phyloP scores from a whole-genome alignment of 2,888 invertebrate species.

The Bimastos eiseni region DNA sequence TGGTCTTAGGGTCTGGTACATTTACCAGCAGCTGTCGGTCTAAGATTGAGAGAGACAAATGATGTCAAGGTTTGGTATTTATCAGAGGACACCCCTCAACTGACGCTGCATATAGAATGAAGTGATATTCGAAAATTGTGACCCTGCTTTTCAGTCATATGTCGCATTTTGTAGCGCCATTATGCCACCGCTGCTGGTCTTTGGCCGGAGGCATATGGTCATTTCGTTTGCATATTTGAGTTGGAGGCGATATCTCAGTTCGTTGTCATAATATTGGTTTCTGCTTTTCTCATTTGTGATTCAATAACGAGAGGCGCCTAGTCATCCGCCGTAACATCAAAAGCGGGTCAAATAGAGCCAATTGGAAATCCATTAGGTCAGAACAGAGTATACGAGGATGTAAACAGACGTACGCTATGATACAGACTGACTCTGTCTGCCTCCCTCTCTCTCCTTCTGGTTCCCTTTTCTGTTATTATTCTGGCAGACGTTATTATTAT shows the following conservation, averaged over 20 bases:
- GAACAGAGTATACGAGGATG: not conserved
- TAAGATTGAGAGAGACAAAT: not conserved
- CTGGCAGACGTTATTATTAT: too few species aligned
- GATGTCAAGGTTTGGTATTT: not conserved
- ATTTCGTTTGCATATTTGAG: not conserved
- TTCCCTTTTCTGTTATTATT: too few species aligned
- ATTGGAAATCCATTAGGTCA: constrained; percentile 13
- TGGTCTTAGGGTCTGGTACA: not conserved
- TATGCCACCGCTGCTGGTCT: not conserved
- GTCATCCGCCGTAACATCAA: not conserved
- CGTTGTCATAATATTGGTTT: not conserved
- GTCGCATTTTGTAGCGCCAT: not conserved
- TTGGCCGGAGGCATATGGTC: not conserved
- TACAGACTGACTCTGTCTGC: not conserved
- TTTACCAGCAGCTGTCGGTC: not conserved
- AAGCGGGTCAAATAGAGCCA: constrained; percentile 13
- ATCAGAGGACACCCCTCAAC: not conserved
- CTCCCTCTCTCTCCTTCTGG: too few species aligned
- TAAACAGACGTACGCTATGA: not conserved
- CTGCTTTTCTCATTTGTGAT: not conserved
- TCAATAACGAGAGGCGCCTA: not conserved
- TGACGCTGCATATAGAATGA: not conserved
- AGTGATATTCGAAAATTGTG: not conserved
- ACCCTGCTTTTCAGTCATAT: not conserved
- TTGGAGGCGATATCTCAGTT: not conserved